Base-by-base conservation (phyloP, 1,140 invertebrate genomes). In the Chironomus striatipennis region DNA sequence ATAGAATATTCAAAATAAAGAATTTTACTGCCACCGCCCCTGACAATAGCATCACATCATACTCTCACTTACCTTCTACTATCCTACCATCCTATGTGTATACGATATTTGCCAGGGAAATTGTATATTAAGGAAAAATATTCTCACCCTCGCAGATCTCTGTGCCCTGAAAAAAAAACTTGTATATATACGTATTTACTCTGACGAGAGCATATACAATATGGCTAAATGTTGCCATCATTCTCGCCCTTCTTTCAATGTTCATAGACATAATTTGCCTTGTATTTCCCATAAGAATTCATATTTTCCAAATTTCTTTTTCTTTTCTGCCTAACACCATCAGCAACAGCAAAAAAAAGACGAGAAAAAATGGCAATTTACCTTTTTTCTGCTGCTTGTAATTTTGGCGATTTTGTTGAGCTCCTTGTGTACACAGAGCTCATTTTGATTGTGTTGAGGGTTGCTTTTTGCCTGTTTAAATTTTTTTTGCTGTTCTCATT, bases 281-380 rank as follows among this genome's bases (percentile, higher is more conserved):
- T 70, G 17, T 70, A 70, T 70, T 70, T 70, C 65, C 65, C 65
- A 70, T 18, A 70, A 18, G 65, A 57, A 57, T 57, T 57, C 47
- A 57, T 57, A 57, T 57, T 57, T 57, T 57, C 47, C 47, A 7
- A 70, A 8, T 21, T 20, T 21, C 10, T 67, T 15, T 67, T 8
- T 67, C 18, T 67, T 8, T 67, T 17, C 17, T 12, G 18, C 65
- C 17, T 70, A 12, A 34, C 24, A 34, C 24, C 5, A 34, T 34
- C 24, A n/a, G n/a, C n/a, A 34, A 34, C 24, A 34, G 24, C 24
- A 34, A 1, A 34, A 34, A 34, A 34, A 34, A 34, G 5, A 34
- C 5, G 24, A 34, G 5, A 34, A 34, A 34, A 34, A 34, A 34
- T 34, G 24, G 24, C 24, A 34, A 34, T 34, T 34, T 34, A 34